Evolutionary conservation across 1,140 invertebrate genomes (phyloP).

Genomic region (Polypedilum pembai): DNA sequence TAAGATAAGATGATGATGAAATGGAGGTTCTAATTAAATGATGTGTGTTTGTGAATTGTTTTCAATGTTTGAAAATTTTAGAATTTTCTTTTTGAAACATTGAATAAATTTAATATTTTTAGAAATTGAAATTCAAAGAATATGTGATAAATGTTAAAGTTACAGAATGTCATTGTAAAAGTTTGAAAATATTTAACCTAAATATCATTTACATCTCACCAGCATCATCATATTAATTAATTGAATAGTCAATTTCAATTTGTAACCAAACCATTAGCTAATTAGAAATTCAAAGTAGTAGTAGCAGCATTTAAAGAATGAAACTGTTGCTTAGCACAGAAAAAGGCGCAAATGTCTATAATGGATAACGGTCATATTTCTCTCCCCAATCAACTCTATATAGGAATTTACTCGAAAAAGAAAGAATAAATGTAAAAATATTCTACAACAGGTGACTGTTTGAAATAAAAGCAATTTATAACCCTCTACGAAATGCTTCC

Average conservation of each 20-base stretch:
- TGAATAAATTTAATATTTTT: no score
- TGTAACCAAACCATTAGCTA: no score
- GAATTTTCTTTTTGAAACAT: neutral
- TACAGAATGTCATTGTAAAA: no score
- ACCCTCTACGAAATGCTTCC: neutral
- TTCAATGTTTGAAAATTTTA: neutral
- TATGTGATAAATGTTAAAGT: no score
- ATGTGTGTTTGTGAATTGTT: neutral
- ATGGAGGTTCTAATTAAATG: conserved; percentile 20
- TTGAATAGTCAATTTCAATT: no score
- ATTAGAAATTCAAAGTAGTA: no score
- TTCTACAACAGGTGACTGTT: conserved; percentile 22
- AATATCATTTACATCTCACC: no score
- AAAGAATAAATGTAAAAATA: neutral
- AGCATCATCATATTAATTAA: no score
- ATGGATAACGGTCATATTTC: conserved; percentile 4
- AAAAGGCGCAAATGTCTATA: neutral
- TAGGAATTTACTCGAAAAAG: neutral
- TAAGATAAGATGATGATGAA: conserved; percentile 19
- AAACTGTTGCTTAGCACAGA: no score
- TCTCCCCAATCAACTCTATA: neutral
- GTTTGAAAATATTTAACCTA: no score
- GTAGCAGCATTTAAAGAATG: no score
- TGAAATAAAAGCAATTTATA: conserved; percentile 19
- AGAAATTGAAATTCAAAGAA: no score